phyloP scores from a whole-genome alignment of 1,140 invertebrate species.

The Pentalonia nigronervosa region DNA sequence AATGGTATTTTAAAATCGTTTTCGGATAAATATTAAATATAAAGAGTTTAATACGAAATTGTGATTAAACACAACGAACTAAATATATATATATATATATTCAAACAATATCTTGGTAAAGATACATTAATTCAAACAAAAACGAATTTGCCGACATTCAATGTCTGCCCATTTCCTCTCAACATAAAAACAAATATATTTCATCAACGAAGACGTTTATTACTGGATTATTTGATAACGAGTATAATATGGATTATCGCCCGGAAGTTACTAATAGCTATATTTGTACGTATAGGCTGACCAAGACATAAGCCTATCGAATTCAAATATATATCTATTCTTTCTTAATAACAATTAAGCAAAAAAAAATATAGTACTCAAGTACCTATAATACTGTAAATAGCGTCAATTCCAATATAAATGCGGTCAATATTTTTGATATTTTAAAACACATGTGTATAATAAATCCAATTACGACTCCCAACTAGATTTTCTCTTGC shows the following conservation, averaged over 20 bases:
- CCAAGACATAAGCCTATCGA: not conserved
- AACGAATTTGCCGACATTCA: not conserved
- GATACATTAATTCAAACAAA: not conserved
- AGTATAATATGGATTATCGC: not conserved
- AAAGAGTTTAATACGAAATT: not conserved
- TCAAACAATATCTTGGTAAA: not conserved
- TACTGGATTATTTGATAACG: constrained; percentile 21
- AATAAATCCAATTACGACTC: constrained; percentile 30
- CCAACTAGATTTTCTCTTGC: not conserved
- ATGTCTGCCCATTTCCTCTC: not conserved
- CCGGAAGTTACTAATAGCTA: constrained; percentile 2
- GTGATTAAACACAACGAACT: not conserved
- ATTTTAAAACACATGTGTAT: not conserved
- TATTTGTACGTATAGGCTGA: not conserved
- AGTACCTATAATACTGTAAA: not conserved
- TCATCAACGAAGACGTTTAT: not conserved
- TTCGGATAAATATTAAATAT: not conserved
- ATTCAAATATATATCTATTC: not conserved
- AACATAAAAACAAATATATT: not conserved
- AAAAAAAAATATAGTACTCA: not conserved
- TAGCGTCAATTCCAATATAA: not conserved
- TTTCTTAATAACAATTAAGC: not conserved
- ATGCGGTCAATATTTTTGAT: constrained; percentile 21
- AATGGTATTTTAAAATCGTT: not conserved
- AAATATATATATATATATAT: not conserved